These are phyloP conservation scores for Orchestia grillus DNA, from an alignment of 1,140 invertebrate genomes.

Conservation along the genomic window DNA sequence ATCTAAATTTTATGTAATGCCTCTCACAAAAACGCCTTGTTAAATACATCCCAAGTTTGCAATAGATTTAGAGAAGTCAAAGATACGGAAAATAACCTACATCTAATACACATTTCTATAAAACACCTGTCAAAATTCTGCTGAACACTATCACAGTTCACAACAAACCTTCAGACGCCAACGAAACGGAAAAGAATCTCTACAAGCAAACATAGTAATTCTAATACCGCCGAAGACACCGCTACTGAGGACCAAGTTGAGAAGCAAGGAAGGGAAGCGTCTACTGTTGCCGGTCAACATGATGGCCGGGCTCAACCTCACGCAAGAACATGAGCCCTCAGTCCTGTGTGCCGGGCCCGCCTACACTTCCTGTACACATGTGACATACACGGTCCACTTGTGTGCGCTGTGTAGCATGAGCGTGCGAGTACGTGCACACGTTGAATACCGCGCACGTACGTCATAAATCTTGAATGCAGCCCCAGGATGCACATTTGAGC, in stretches of 20 bases:
- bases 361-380: not conserved
- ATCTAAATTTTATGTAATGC: not conserved
- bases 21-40: not conserved
- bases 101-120: too few relatives aligned
- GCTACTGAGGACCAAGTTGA: too few relatives aligned
- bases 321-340: too few relatives aligned
- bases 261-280: too few relatives aligned
- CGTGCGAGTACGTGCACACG: not conserved
- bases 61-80: not conserved
- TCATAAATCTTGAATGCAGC: not conserved
- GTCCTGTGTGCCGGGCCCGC: too few relatives aligned
- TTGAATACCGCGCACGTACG: not conserved
- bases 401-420: not conserved
- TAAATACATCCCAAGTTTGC: not conserved
- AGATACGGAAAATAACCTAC: too few relatives aligned
- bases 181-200: too few relatives aligned
- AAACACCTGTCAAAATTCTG: too few relatives aligned
- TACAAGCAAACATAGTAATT: too few relatives aligned
- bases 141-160: too few relatives aligned
- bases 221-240: not conserved
- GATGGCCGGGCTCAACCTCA: too few relatives aligned
- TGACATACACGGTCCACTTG: not conserved
- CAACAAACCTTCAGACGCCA: not conserved
- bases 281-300: too few relatives aligned
- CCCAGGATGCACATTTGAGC: not conserved